Percentiles rank a stretch among this genome's conserved stretches.
Conservation (phyloP, 53 echinoderm and acorn worm genomes). For the Mesocentrotus franciscanus region DNA sequence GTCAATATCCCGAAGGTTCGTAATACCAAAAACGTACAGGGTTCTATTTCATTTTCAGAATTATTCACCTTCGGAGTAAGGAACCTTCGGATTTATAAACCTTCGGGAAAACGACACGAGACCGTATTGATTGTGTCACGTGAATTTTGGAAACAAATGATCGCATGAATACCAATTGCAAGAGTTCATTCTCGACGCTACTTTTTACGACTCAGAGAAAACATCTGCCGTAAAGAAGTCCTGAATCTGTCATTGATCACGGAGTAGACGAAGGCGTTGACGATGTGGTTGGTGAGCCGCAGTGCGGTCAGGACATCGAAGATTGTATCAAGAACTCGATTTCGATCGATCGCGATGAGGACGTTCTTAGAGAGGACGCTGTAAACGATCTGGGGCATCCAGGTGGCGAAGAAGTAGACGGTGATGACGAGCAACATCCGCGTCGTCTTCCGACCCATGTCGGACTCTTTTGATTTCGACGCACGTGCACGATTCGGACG, state of each 20-base stretch:
- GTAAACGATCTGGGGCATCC: slow-evolving; percentile 31
- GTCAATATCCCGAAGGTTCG: too few relatives aligned
- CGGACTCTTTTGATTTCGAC: slow-evolving; percentile 2
- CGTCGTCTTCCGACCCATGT: slow-evolving; percentile 47
- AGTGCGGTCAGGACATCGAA: neutral
- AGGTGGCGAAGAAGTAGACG: slow-evolving; percentile 42
- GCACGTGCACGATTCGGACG: neutral
- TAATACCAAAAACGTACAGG: too few relatives aligned
- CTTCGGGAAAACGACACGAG: too few relatives aligned
- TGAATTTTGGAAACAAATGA: too few relatives aligned
- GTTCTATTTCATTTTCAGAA: too few relatives aligned
- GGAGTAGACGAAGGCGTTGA: slow-evolving; percentile 24
- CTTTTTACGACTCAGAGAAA: neutral
- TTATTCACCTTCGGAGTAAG: too few relatives aligned
- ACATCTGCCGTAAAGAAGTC: neutral
- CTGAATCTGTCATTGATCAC: slow-evolving; percentile 18
- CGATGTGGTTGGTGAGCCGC: slow-evolving; percentile 41
- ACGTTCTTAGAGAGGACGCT: neutral
- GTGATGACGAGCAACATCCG: slow-evolving; percentile 47
- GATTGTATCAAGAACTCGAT: neutral
- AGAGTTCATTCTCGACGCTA: neutral
- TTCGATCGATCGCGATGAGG: neutral
- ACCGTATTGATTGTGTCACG: too few relatives aligned
- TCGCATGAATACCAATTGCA: neutral
- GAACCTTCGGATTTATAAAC: too few relatives aligned